Conservation (phyloP, 2,888 invertebrate genomes). For the Fissipunctia ypsillon region DNA sequence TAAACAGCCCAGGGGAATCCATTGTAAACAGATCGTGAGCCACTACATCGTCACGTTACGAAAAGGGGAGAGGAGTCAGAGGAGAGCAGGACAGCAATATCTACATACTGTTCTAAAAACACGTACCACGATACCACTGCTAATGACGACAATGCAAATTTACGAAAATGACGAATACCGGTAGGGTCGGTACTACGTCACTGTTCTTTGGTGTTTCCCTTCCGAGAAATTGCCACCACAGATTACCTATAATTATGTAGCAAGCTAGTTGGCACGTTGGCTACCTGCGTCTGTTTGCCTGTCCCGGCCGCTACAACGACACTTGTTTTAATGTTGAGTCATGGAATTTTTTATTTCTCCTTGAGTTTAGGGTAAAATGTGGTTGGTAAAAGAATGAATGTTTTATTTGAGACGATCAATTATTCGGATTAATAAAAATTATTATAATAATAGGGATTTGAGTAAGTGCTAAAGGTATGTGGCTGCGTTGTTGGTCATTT, state of each 20-base stretch:
- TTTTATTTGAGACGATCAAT: not conserved
- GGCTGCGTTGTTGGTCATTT: not conserved
- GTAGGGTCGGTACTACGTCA: not conserved
- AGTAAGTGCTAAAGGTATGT: no score
- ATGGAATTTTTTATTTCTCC: conserved; percentile 12
- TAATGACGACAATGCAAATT: conserved; percentile 23
- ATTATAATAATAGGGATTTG: not conserved
- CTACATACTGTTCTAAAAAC: conserved; percentile 3
- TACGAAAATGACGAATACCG: conserved; percentile 14
- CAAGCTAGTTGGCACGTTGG: not conserved
- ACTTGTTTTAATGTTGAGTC: conserved; percentile 23
- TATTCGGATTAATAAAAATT: not conserved
- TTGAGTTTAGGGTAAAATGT: conserved; percentile 16
- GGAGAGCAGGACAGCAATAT: conserved; percentile 34
- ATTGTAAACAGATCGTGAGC: not conserved
- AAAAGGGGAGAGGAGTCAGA: conserved; percentile 1
- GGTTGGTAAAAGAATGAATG: not conserved
- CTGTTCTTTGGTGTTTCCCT: conserved; percentile 20
- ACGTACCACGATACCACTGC: not conserved
- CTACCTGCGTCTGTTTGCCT: conserved; percentile 32
- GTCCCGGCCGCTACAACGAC: not conserved
- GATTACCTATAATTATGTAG: no score
- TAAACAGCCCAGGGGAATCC: not conserved
- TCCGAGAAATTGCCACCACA: no score
- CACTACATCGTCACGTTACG: not conserved